These are phyloP conservation scores for Pangasianodon gigas DNA, from an alignment of 2,113 vertebrate genomes.

Conservation along the genomic window DNA sequence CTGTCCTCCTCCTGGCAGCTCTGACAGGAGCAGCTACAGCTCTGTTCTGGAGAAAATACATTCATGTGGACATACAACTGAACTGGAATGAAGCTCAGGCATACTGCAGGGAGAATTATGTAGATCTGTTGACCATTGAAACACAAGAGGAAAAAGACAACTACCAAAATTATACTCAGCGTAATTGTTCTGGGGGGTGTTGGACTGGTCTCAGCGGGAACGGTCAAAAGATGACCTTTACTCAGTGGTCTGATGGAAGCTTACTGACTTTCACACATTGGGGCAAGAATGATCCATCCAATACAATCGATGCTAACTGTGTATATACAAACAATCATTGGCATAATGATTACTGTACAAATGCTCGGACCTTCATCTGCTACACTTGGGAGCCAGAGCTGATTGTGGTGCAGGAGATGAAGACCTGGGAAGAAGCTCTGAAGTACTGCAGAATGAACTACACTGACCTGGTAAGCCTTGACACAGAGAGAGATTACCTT, in stretches of 20 bases:
- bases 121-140: background rate
- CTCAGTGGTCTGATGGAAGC: background rate
- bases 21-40: background rate
- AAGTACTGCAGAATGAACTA: background rate
- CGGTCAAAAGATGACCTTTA: background rate
- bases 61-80: background rate
- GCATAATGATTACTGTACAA: background rate
- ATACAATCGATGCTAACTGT: background rate
- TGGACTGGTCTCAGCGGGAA: background rate
- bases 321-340: background rate
- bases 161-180: fast-evolving
- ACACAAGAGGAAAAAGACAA: background rate
- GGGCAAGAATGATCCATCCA: fast-evolving
- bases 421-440: constrained; percentile 10
- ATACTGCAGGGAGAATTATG: background rate
- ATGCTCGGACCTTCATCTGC: background rate
- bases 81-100: background rate
- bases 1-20: background rate
- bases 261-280: background rate
- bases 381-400: background rate
- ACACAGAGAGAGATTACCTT: background rate
- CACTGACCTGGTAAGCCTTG: background rate
- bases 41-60: background rate
- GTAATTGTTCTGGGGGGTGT: fast-evolving
- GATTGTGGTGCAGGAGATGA: background rate